phyloP scores from a whole-genome alignment of 2,797 vertebrate species.

The Carapus acus region DNA sequence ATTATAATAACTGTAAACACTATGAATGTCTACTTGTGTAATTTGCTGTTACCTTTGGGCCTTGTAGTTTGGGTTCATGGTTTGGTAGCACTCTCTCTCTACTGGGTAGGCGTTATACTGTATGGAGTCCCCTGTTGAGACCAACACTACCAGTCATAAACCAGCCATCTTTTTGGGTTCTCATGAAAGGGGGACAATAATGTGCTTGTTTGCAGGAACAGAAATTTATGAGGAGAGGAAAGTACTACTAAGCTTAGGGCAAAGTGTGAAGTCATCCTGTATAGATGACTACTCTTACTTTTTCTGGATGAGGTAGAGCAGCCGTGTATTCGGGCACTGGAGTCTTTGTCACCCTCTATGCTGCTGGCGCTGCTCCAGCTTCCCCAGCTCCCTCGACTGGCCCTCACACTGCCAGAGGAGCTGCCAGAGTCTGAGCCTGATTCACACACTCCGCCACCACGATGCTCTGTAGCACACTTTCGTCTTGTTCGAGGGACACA shows the following conservation, averaged over 20 bases:
- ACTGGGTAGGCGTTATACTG: conserved; percentile 60
- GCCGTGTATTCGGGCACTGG: conserved; percentile 60
- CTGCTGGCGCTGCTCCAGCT: conserved; percentile 98
- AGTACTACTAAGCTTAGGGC: too few species aligned
- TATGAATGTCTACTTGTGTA: too few species aligned
- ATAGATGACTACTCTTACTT: conserved; percentile 59
- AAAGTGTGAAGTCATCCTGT: too few species aligned
- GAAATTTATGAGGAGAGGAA: too few species aligned
- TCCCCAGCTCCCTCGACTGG: conserved; percentile 94
- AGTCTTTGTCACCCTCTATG: conserved; percentile 88
- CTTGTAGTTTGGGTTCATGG: conserved; percentile 62
- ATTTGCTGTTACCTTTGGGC: conserved; percentile 59
- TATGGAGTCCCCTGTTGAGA: conserved; percentile 65
- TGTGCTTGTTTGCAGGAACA: too few species aligned
- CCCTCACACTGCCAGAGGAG: conserved; percentile 87
- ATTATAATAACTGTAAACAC: too few species aligned
- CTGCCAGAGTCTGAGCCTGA: conserved; percentile 94
- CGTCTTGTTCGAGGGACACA: conserved; percentile 67
- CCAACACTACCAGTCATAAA: too few species aligned
- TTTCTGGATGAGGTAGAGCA: conserved; percentile 71
- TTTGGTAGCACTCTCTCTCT: conserved; percentile 70
- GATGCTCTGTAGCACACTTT: conserved; percentile 76
- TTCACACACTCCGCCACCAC: conserved; percentile 80
- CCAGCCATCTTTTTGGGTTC: too few species aligned
- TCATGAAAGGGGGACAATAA: too few species aligned